phyloP scores from a whole-genome alignment of 30 jellyfish, hydroid and myxozoan species.

The Catostylus mosaicus region DNA sequence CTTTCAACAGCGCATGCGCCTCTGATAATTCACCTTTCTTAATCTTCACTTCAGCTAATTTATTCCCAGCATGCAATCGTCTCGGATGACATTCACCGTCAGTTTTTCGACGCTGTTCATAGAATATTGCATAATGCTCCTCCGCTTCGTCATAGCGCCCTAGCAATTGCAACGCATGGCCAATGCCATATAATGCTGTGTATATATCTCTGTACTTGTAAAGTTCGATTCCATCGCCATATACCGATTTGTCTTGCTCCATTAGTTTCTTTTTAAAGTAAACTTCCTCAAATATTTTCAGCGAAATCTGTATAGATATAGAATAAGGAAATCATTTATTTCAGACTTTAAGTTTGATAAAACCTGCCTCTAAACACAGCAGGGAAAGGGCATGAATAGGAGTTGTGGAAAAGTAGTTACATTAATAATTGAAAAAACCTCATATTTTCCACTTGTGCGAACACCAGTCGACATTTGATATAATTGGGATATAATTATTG shows the following conservation, averaged over 20 bases:
- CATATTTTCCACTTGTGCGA: too few relatives aligned
- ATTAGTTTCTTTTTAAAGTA: conserved; percentile 19
- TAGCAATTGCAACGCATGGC: conserved; percentile 50
- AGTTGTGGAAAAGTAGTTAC: too few relatives aligned
- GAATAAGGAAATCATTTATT: too few relatives aligned
- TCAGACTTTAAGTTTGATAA: too few relatives aligned
- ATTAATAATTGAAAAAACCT: too few relatives aligned
- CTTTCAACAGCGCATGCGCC: conserved; percentile 21
- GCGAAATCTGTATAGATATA: neutral
- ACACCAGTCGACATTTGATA: too few relatives aligned
- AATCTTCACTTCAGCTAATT: conserved; percentile 30
- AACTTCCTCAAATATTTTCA: conserved; percentile 42
- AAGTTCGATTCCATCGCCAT: conserved; percentile 2
- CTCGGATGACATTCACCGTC: conserved; percentile 62
- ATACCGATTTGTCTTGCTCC: neutral
- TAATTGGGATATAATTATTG: too few relatives aligned
- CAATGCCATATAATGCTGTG: conserved; percentile 50
- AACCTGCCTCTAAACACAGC: too few relatives aligned
- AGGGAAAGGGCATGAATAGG: too few relatives aligned
- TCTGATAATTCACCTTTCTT: neutral
- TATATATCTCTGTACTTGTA: conserved; percentile 37
- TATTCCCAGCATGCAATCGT: conserved; percentile 57
- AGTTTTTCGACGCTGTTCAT: conserved; percentile 26
- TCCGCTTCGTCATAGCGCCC: conserved; percentile 36
- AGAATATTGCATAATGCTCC: conserved; percentile 23